phyloP scores from a whole-genome alignment of 2,888 invertebrate species.

The Nipponacmea schrenckii region DNA sequence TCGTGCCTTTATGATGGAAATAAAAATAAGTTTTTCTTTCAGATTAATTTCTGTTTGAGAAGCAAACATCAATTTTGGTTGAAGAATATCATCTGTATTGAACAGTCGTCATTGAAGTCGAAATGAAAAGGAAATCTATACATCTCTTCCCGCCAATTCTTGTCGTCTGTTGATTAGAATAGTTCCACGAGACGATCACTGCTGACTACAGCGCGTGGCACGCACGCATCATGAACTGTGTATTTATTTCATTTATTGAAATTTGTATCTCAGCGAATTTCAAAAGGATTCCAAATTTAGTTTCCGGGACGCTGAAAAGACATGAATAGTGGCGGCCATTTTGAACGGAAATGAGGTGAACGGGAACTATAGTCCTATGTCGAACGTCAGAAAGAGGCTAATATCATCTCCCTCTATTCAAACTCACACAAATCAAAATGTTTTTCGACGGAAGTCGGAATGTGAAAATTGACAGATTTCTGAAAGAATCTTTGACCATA shows the following conservation, averaged over 20 bases:
- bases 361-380: background rate
- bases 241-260: constrained; percentile 5
- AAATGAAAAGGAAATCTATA: constrained; percentile 4
- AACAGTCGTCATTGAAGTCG: background rate
- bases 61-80: constrained; percentile 8
- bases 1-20: constrained; percentile 6
- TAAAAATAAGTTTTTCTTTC: constrained; percentile 7
- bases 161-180: too few species aligned
- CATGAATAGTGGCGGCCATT: background rate
- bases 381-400: background rate
- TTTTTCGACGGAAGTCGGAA: background rate
- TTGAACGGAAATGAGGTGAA: background rate
- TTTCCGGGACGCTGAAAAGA: background rate
- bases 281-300: background rate
- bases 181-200: background rate
- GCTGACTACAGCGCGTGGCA: background rate
- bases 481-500: background rate
- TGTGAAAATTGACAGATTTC: constrained; percentile 7
- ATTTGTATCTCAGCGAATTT: background rate
- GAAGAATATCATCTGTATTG: background rate
- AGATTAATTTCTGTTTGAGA: constrained; percentile 8
- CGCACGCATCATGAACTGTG: constrained; percentile 7
- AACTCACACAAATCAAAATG: background rate
- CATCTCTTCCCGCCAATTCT: background rate
- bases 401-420: background rate